Evolutionary conservation across 2,888 invertebrate genomes (phyloP), one percentile per base, ranked within the genome.

Genomic region (Erannis defoliaria): DNA sequence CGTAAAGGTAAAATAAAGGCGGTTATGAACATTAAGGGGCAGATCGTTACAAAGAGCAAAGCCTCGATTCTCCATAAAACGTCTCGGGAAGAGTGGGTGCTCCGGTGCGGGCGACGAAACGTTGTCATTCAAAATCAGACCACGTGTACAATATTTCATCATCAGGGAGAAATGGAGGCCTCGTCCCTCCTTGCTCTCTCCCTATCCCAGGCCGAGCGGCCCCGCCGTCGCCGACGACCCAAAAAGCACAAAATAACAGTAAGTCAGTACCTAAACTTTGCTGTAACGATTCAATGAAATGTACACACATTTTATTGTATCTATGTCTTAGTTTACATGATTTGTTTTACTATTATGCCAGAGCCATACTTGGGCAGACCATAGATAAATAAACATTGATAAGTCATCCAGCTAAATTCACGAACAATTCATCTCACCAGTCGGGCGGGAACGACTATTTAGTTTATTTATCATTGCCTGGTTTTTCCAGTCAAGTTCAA

Each of bases 71-170:
- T 81, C 85, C 76, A 87, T 89, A 90, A 89, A 89, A 84, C 78
- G 83, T 92, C 90, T 91, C 88, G 87, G 74, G 76, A 76, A 77
- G 81, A 85, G 84, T 82, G 81, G 81, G 81, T 80, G 78, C 87
- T 81, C 83, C 77, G 77, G 82, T 77, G 80, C 82, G 85, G 86
- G 88, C 91, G 92, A 93, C 90, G 92, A 93, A 88, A 93, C 94
- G 94, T 90, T 94, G 94, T 94, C 94, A 94, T 95, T 95, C 94
- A 94, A 93, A 95, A 94, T 95, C 95, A 94, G 94, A 95, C 95
- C 95, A 94, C 95, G 94, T 94, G 95, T 94, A 94, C 94, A 94
- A 95, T 95, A 95, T 95, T 95, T 95, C 95, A 95, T 95, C 94
- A 94, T 94, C 94, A 94, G 93, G 92, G 83, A 90, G 87, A 49